Evolutionary conservation across 2,888 invertebrate species (phyloP).

Genomic region (Tolmerus cingulatus): DNA sequence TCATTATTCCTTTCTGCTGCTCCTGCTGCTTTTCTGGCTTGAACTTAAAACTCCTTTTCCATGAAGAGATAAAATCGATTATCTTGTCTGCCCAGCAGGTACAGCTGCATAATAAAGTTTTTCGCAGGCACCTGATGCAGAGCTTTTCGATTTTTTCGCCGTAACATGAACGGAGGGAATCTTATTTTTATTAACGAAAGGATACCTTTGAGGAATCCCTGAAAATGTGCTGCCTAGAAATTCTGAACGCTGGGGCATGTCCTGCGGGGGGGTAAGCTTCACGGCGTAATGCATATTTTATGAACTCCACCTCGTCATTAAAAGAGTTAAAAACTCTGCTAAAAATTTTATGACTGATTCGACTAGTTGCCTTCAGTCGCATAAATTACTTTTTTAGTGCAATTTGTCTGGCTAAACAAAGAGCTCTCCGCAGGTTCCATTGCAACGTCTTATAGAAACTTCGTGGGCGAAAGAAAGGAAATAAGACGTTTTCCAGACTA

Average conservation of each 20-base stretch:
- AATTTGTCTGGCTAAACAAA: background rate
- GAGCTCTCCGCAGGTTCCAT: background rate
- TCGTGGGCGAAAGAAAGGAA: background rate
- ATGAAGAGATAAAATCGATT: conserved; percentile 29
- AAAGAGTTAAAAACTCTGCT: background rate
- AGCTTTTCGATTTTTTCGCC: background rate
- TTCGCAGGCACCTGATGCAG: conserved; percentile 16
- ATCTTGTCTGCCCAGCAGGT: conserved; percentile 32
- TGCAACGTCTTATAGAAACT: background rate
- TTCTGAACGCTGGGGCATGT: background rate
- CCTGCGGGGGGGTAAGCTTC: background rate
- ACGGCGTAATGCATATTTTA: background rate
- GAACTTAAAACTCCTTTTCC: background rate
- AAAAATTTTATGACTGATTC: background rate
- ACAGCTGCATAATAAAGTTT: conserved; percentile 36
- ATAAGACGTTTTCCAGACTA: background rate
- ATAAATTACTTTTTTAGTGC: background rate
- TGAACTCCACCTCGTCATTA: background rate
- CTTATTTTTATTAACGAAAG: background rate
- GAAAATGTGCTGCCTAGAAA: background rate
- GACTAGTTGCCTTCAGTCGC: background rate
- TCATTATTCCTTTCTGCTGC: conserved; percentile 21
- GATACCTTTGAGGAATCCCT: background rate
- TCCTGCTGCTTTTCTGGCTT: background rate
- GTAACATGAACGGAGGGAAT: background rate